These are phyloP conservation scores for Aphodius granarius DNA, from an alignment of 2,888 invertebrate species.

Conservation along the genomic window DNA sequence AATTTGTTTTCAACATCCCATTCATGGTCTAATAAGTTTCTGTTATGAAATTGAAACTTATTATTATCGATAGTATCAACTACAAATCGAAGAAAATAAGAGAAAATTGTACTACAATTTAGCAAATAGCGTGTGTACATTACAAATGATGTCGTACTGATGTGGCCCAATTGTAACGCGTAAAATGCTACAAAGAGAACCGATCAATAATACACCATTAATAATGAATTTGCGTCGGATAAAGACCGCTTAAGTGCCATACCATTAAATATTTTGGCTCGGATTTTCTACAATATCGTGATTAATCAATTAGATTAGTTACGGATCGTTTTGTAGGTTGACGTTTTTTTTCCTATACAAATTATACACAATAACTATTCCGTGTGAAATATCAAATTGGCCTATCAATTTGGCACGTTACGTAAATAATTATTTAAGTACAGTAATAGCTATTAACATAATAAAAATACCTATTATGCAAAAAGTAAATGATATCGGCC, in stretches of 20 bases:
- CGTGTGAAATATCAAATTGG: too few species aligned
- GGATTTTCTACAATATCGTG: neutral
- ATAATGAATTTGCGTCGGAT: neutral
- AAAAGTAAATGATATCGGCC: too few species aligned
- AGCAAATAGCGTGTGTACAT: neutral
- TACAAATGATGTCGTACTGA: neutral
- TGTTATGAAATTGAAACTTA: neutral
- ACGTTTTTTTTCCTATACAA: too few species aligned
- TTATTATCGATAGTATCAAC: neutral
- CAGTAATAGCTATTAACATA: too few species aligned
- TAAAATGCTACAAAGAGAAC: neutral
- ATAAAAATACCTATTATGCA: too few species aligned
- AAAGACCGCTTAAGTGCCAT: neutral
- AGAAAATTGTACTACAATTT: neutral
- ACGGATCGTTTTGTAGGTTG: neutral
- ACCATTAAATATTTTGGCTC: neutral
- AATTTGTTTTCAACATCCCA: neutral
- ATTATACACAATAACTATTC: too few species aligned
- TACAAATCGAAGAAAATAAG: neutral
- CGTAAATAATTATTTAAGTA: too few species aligned
- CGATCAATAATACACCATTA: neutral
- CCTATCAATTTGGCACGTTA: too few species aligned
- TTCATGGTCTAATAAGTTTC: neutral
- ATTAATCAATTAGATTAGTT: neutral
- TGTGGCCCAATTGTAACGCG: neutral